Evolutionary conservation across 2,888 invertebrate genomes (phyloP), one percentile per base, ranked within the genome.

Genomic region (Anagyrus pseudococci): DNA sequence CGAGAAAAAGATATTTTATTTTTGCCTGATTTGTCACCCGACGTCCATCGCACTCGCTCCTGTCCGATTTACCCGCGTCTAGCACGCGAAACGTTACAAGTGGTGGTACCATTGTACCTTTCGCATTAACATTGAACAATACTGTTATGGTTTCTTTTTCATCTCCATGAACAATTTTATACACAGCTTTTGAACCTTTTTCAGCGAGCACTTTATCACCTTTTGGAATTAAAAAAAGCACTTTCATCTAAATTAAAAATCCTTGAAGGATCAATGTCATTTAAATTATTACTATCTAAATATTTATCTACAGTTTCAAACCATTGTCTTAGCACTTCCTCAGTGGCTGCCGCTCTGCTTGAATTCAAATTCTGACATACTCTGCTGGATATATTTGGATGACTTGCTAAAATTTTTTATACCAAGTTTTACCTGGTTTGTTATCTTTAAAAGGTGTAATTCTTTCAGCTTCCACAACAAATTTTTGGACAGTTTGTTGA

Each of bases 161-260:
- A 33, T 33, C 47, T 15, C 67, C 58, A 37, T 60, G 58, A 26
- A 64, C 59, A 58, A 64, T 37, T 58, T 69, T 67, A 52, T 75
- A 72, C 15, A 72, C 68, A 43, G 67, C 64, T 67, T 63, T 67
- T 7, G 64, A 53, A 23, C 74, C 78, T 69, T 71, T 75, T 68
- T 66, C 67, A 10, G 67, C 72, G 22, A 80, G 57, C n/a, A 79
- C 78, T 57, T 68, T 67, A 20, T 71, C 70, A 3, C 68, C 68
- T 66, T 79, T 79, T 25, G 79, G 78, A 20, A 69, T 65, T 29
- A 79, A 71, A 79, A 67, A 81, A 79, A 4, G 74, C 76, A 25
- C 73, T 74, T 67, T 79, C 80, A 68, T 80, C 81, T n/a, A 68
- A 68, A 67, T 78, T 77, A 54, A 73, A 79, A 33, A 78, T 67